Evolutionary conservation across 2,888 invertebrate species (phyloP).

Genomic region (Cryptus armator): DNA sequence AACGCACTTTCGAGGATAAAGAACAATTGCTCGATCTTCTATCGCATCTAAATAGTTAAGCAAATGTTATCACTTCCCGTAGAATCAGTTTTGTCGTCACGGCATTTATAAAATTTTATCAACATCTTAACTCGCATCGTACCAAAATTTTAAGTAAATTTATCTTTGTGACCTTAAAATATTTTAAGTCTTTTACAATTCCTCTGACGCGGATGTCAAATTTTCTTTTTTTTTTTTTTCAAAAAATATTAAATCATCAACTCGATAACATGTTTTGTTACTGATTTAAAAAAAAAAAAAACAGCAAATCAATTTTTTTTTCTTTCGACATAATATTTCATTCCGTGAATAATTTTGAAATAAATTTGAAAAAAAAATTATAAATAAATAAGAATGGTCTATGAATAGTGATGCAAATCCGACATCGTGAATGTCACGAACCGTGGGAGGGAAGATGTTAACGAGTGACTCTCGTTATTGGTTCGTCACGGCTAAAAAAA

Average conservation of each 20-base stretch:
- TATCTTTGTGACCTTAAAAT: no score
- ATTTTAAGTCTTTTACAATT: no score
- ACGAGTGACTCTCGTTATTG: constrained; percentile 8
- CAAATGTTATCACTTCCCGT: neutral
- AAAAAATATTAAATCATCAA: no score
- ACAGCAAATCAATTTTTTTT: neutral
- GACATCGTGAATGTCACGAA: neutral
- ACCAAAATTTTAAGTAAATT: no score
- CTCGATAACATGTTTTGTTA: no score
- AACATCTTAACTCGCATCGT: no score
- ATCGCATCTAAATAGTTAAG: neutral
- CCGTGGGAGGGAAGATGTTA: constrained; percentile 1
- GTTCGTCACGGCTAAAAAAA: constrained; percentile 6
- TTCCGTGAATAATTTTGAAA: neutral
- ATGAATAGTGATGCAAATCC: neutral
- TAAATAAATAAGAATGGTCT: neutral
- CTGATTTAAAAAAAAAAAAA: no score
- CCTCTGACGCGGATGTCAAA: no score
- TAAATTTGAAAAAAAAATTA: no score
- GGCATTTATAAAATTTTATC: neutral
- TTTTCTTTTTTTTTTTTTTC: no score
- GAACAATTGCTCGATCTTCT: neutral
- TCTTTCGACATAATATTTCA: neutral
- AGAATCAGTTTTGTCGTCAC: neutral
- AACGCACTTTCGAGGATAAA: neutral